Base-by-base conservation (phyloP, 2,113 vertebrate genomes). In the Anser cygnoides region DNA sequence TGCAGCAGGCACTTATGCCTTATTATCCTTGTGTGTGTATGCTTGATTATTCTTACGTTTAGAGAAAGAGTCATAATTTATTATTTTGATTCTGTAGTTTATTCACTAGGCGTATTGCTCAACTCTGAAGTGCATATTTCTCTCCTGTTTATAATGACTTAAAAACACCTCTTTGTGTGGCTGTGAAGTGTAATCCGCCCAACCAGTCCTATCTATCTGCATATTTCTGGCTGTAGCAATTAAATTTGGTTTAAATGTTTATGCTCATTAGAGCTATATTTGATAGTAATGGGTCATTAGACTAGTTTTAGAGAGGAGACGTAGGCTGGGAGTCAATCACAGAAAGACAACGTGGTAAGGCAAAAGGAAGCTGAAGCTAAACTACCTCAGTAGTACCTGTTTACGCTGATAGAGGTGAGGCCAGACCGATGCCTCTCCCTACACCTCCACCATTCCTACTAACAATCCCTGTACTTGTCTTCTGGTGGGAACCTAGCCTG, bases 81-180 rank as follows among this genome's bases (percentile, higher is more conserved):
- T 89, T 93, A 49, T 89, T 95, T 86, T 91, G 49, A 78, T 82
- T 77, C 39, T 92, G 52, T 75, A 89, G 66, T 79, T 93, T 93
- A 89, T 92, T 92, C 57, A 75, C 25, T 49, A 33, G 20, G 31
- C 55, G 3, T 65, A 61, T 84, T 93, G 52, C 87, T 92, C 37
- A 92, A 35, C 49, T 68, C 73, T 61, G 66, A 89, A 90, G 39
- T 57, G 61, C 21, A 28, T 28, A 67, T 89, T 92, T 95, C 86
- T 35, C 50, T 90, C 57, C n/a, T 67, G 8, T n/a, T 86, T 86
- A 26, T 89, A 54, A 78, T 78, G 17, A 87, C 62, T 81, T 93
- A 81, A 74, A 86, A 86, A 43, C 37, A 84, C 11, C 41, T 76
- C 33, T 81, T 72, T 71, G 29, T 87, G 52, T 87, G 68, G 6